Conservation (phyloP, 2,888 invertebrate genomes). For the Aphidoletes aphidimyza region DNA sequence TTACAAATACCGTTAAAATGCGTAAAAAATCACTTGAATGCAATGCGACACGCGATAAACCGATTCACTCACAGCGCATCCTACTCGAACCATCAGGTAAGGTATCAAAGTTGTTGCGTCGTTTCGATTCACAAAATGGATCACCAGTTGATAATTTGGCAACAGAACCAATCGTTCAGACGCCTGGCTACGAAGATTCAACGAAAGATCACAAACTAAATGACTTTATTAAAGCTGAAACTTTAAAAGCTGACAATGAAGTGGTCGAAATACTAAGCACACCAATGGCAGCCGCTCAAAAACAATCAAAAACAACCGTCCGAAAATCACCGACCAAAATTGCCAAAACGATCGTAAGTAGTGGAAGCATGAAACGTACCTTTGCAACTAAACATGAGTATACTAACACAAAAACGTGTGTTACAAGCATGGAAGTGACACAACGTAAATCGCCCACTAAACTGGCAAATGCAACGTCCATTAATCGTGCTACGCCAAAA, state of each 20-base stretch:
- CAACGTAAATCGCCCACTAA: background rate
- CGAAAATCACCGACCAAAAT: background rate
- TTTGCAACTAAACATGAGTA: constrained; percentile 16
- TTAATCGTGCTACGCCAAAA: background rate
- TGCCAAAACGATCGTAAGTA: constrained; percentile 53
- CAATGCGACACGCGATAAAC: constrained; percentile 63
- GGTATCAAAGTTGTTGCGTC: constrained; percentile 64
- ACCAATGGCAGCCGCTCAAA: background rate
- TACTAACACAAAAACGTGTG: constrained; percentile 39
- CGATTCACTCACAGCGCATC: constrained; percentile 10
- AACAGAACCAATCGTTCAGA: background rate
- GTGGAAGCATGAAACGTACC: constrained; percentile 2
- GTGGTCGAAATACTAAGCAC: constrained; percentile 23
- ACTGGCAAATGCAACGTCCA: background rate
- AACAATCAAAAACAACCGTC: too few species aligned
- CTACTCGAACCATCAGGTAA: constrained; percentile 62
- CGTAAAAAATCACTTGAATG: constrained; percentile 66
- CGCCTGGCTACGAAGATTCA: background rate
- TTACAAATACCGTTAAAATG: constrained; percentile 66
- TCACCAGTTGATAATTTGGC: background rate
- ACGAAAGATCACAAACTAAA: background rate
- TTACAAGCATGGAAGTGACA: constrained; percentile 32
- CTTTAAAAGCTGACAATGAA: background rate
- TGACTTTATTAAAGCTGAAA: background rate
- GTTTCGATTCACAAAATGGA: constrained; percentile 59